phyloP scores from a whole-genome alignment of 2,113 vertebrate genomes.

The Phasianus colchicus region DNA sequence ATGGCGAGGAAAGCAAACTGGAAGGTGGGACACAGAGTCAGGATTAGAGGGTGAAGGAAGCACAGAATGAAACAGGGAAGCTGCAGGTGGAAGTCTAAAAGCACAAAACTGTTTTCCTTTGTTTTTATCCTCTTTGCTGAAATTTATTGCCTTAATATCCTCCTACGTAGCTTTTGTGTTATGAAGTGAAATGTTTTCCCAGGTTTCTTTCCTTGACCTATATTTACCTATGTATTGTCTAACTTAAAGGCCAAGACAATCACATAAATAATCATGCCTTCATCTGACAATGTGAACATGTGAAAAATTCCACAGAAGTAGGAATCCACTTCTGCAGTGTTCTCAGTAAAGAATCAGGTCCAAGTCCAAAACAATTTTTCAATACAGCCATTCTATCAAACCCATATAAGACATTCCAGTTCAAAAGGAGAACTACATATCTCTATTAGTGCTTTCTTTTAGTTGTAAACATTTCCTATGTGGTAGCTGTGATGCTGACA shows the following conservation, averaged over 20 bases:
- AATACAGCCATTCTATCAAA: not conserved
- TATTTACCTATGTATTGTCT: not conserved
- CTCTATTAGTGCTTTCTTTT: not conserved
- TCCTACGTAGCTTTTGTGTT: not conserved
- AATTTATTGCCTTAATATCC: not conserved
- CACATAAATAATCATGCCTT: not conserved
- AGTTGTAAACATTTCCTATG: not conserved
- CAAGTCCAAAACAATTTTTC: not conserved
- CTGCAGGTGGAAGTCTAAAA: not conserved
- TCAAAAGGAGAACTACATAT: not conserved
- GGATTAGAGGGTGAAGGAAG: not conserved
- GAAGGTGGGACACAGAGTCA: not conserved
- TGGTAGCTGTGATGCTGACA: not conserved
- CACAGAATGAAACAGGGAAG: not conserved
- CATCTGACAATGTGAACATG: not conserved
- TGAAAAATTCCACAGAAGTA: not conserved
- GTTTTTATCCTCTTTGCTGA: not conserved
- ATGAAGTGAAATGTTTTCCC: not conserved
- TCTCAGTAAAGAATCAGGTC: rapidly evolving
- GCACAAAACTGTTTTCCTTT: not conserved
- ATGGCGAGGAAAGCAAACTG: not conserved
- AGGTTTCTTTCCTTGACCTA: not conserved
- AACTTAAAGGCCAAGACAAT: not conserved
- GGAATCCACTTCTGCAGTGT: not conserved
- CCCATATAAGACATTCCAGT: not conserved